A percentile compares a stretch with the other conserved stretches of the same genome.
These are phyloP conservation scores for Poecilobothrus nobilitatus DNA, from an alignment of 2,888 invertebrate species.

Conservation along the genomic window DNA sequence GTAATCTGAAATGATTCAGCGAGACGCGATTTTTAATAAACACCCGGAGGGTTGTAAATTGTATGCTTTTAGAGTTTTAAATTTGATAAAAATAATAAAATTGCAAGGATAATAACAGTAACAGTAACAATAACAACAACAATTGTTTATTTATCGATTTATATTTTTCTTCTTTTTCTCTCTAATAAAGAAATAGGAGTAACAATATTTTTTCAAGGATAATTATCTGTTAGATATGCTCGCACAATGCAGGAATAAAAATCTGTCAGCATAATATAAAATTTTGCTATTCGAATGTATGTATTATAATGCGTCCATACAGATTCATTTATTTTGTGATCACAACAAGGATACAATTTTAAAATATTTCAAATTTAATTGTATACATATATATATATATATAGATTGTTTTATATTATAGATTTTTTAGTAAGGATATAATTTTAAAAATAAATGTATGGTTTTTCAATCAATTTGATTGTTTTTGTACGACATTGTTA, in stretches of 20 bases:
- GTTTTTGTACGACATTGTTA: neutral
- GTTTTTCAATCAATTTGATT: constrained; percentile 1
- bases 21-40: neutral
- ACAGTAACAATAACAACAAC: neutral
- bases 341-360: neutral
- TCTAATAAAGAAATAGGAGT: neutral
- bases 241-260: neutral
- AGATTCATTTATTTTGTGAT: neutral
- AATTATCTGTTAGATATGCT: neutral
- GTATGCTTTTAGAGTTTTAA: neutral
- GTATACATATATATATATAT: neutral
- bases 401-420: neutral
- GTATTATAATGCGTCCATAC: neutral
- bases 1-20: neutral
- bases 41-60: neutral
- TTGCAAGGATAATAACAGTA: neutral
- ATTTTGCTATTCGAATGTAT: neutral
- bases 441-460: neutral
- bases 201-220: neutral
- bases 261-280: neutral
- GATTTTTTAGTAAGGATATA: neutral
- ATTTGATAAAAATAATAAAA: neutral
- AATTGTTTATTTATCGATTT: neutral
- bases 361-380: neutral
- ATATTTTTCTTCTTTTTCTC: too few species aligned